A percentile compares a stretch with the other conserved stretches of the same genome.
Conservation (phyloP, 1,140 invertebrate species). For the Drosophila equinoxialis region DNA sequence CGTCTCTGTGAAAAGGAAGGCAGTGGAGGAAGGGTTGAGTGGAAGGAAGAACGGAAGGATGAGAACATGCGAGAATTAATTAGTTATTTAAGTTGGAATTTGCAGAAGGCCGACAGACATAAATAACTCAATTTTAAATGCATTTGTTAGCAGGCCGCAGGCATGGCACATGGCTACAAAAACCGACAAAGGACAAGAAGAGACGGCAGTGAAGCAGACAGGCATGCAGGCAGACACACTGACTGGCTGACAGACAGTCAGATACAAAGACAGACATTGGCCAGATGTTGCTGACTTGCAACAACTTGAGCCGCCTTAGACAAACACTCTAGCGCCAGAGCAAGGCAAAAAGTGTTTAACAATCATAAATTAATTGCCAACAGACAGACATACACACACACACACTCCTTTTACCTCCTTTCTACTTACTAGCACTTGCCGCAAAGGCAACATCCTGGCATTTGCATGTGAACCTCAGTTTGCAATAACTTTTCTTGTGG, state of each 20-base stretch:
- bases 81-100: slow-evolving; percentile 81
- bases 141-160: slow-evolving; percentile 59
- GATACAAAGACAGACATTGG: slow-evolving; percentile 26
- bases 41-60: background rate
- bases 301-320: slow-evolving; percentile 37
- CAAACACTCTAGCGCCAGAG: slow-evolving; percentile 37
- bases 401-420: background rate
- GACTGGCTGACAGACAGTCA: slow-evolving; percentile 15
- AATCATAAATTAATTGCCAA: slow-evolving; percentile 83
- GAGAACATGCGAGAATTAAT: slow-evolving; percentile 74
- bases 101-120: slow-evolving; percentile 46
- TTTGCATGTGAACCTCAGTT: slow-evolving; percentile 93
- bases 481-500: slow-evolving; percentile 93
- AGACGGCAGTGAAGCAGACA: slow-evolving; percentile 2
- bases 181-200: slow-evolving; percentile 4
- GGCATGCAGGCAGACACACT: slow-evolving; percentile 18
- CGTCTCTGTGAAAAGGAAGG: slow-evolving; percentile 48
- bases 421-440: slow-evolving; percentile 81
- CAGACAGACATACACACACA: slow-evolving; percentile 35
- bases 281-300: slow-evolving; percentile 74
- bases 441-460: slow-evolving; percentile 86
- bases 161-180: slow-evolving; percentile 32
- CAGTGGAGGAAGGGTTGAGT: background rate
- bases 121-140: slow-evolving; percentile 82
- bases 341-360: slow-evolving; percentile 79